Evolutionary conservation across 2,113 vertebrate species (phyloP).

Genomic region (Pangasianodon gigas): DNA sequence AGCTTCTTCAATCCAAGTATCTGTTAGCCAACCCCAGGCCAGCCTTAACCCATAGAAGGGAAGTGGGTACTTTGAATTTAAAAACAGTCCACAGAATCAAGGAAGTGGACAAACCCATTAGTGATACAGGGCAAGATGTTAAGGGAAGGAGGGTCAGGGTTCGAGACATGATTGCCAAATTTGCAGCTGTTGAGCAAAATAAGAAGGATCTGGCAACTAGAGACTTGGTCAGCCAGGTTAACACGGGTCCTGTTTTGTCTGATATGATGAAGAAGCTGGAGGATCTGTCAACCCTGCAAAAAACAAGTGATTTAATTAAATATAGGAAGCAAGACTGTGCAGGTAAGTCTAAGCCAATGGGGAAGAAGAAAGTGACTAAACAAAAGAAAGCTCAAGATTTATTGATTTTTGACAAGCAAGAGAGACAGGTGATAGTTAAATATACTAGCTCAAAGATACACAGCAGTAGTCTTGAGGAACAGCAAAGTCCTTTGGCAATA

Average conservation of each 20-base stretch:
- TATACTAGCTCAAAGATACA: slow-evolving; percentile 39
- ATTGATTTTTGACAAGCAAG: slow-evolving; percentile 46
- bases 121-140: slow-evolving; percentile 40
- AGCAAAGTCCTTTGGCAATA: background rate
- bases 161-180: slow-evolving; percentile 80
- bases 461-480: slow-evolving; percentile 9
- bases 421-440: background rate
- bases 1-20: slow-evolving; percentile 87
- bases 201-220: slow-evolving; percentile 55
- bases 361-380: background rate
- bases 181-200: slow-evolving; percentile 78
- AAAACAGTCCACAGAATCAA: background rate
- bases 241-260: slow-evolving; percentile 69
- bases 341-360: background rate
- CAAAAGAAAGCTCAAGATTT: slow-evolving; percentile 7
- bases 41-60: slow-evolving; percentile 73
- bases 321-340: slow-evolving; percentile 50
- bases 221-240: slow-evolving; percentile 54
- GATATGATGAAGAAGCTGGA: slow-evolving; percentile 69
- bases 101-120: slow-evolving; percentile 35
- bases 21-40: slow-evolving; percentile 76
- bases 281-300: background rate
- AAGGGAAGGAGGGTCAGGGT: slow-evolving; percentile 70
- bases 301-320: slow-evolving; percentile 33
- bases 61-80: slow-evolving; percentile 78